phyloP scores from a whole-genome alignment of 2,888 invertebrate species.

The Blera fallax region DNA sequence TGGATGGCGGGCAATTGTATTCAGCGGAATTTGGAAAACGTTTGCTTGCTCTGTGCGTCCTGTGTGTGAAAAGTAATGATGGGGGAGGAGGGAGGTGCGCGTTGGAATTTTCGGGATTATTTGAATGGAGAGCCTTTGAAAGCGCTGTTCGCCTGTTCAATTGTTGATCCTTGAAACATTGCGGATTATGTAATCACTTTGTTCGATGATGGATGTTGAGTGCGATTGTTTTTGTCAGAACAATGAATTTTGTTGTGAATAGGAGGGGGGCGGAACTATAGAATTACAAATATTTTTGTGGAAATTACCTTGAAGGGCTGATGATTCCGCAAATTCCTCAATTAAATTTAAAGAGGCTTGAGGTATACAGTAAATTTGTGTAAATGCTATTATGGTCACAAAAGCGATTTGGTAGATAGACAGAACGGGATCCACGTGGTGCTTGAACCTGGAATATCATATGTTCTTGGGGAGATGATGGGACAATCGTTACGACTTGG shows the following conservation, averaged over 20 bases:
- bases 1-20: slow-evolving; percentile 43
- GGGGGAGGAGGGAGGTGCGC: not conserved
- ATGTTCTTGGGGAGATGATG: no score
- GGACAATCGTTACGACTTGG: no score
- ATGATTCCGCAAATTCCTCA: not conserved
- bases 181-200: slow-evolving; percentile 39
- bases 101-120: slow-evolving; percentile 13
- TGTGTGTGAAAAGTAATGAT: not conserved
- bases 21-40: slow-evolving; percentile 36
- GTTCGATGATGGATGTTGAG: slow-evolving; percentile 24
- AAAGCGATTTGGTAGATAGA: no score
- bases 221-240: slow-evolving; percentile 17
- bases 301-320: not conserved
- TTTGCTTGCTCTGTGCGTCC: not conserved
- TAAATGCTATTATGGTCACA: no score
- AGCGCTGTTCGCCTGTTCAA: not conserved
- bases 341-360: not conserved
- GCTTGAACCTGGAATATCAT: no score
- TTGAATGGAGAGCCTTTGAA: not conserved
- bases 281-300: not conserved
- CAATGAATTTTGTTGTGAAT: not conserved
- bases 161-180: slow-evolving; percentile 11
- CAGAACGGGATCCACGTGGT: no score
- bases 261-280: not conserved
- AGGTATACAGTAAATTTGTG: not conserved